Percentiles rank a stretch among this genome's conserved stretches.
Conservation (phyloP, 2,113 vertebrate species). For the Asarcornis scutulata region DNA sequence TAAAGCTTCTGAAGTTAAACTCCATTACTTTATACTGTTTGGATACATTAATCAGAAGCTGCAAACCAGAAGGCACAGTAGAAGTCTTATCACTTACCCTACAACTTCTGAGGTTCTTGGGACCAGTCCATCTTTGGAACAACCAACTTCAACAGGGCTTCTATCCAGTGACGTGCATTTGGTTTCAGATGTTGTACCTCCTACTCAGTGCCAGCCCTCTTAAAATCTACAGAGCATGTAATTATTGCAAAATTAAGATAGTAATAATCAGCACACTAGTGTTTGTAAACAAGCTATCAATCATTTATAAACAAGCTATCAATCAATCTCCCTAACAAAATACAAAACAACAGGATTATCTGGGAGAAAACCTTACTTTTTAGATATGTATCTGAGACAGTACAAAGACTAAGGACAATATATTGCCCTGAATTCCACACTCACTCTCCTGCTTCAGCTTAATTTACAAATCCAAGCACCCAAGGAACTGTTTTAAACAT, state of each 20-base stretch:
- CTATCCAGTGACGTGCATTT: background rate
- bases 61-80: background rate
- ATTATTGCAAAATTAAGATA: background rate
- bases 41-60: background rate
- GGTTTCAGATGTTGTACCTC: background rate
- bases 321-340: background rate
- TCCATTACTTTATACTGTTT: background rate
- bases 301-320: background rate
- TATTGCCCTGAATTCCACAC: background rate
- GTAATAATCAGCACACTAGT: background rate
- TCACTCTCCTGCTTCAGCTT: background rate
- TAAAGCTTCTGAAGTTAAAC: background rate
- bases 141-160: accelerated
- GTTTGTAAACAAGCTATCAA: background rate
- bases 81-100: background rate
- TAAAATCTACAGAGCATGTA: background rate
- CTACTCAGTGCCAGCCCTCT: background rate
- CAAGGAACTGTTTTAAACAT: background rate
- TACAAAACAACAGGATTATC: background rate
- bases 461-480: background rate
- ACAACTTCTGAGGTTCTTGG: background rate
- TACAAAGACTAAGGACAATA: background rate
- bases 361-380: background rate
- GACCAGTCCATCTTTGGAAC: background rate
- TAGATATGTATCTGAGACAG: background rate